Evolutionary conservation across 2,113 vertebrate genomes (phyloP), one percentile per base, ranked within the genome.

Genomic region (Sinocyclocheilus grahami): DNA sequence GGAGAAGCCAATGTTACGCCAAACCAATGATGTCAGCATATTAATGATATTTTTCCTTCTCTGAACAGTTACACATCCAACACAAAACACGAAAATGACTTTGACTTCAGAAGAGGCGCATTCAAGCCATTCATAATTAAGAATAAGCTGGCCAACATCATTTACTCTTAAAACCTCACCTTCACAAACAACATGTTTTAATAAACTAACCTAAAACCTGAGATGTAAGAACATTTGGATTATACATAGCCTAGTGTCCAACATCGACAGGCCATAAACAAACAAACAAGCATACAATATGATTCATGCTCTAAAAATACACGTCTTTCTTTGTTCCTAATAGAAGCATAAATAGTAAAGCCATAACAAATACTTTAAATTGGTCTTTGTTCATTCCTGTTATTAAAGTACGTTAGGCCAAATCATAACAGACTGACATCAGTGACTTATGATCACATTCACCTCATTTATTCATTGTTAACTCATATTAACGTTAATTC

Each of bases 321-420:
- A 27, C n/a, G 5, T 60, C 12, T 60, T 62, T 24, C 10, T 53
- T 5, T 60, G 10, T 46, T 46, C 22, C 78, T 1, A 63, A 80
- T 16, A 42, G 13, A 80, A 63, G 0, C 10, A 39, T 22, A 62
- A 24, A 65, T 5, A 80, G 39, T 60, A 48, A 33, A 58, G n/a
- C 20, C 60, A 20, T 51, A 2, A 20, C 4, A 51, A 65, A 22
- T 13, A n/a, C 4, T 10, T 5, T 18, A 1, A n/a, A 48, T 46
- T 20, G 63, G 20, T 14, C 72, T 62, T 75, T 85, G 88, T 85
- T 46, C 27, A 53, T 24, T 72, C 20, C 51, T 11, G 13, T 77
- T 62, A 55, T 67, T 69, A 20, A 81, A 65, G 46, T 67, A 27
- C 27, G 27, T 27, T 27, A 77, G 82, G 82, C 88, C 82, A 62